Conservation (phyloP, 2,888 invertebrate species). For the Branchipolynoe longqiensis region DNA sequence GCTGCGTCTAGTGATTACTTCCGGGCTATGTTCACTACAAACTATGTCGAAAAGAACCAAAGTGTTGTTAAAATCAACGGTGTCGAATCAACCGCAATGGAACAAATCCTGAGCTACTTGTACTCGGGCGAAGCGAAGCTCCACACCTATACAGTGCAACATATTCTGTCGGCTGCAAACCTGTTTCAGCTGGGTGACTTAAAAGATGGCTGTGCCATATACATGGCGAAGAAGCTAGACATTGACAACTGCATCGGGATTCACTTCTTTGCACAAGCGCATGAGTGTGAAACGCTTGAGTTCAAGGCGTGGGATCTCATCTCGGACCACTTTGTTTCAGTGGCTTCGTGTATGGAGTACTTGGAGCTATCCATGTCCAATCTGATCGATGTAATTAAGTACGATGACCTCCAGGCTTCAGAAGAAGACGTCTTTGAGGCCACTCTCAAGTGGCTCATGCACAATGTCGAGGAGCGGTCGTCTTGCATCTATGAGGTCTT, state of each 20-base stretch:
- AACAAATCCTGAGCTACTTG: constrained; percentile 90
- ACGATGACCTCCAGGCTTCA: constrained; percentile 91
- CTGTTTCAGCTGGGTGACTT: constrained; percentile 92
- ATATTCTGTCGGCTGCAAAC: constrained; percentile 89
- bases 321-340: constrained; percentile 62
- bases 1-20: constrained; percentile 70
- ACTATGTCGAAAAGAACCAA: constrained; percentile 71
- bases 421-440: constrained; percentile 92
- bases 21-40: constrained; percentile 64
- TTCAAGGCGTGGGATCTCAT: constrained; percentile 64
- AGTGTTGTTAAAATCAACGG: constrained; percentile 87
- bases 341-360: constrained; percentile 68
- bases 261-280: constrained; percentile 67
- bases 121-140: constrained; percentile 91
- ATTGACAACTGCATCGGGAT: constrained; percentile 92
- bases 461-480: constrained; percentile 84
- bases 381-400: constrained; percentile 88
- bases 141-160: constrained; percentile 89
- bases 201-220: constrained; percentile 90
- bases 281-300: constrained; percentile 64
- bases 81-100: constrained; percentile 89
- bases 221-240: constrained; percentile 86
- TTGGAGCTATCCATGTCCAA: constrained; percentile 87
- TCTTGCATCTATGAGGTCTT: constrained; percentile 82
- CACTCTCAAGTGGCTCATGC: constrained; percentile 86